phyloP scores from a whole-genome alignment of 2,888 invertebrate species.

The Drosophila parthenogenetica region DNA sequence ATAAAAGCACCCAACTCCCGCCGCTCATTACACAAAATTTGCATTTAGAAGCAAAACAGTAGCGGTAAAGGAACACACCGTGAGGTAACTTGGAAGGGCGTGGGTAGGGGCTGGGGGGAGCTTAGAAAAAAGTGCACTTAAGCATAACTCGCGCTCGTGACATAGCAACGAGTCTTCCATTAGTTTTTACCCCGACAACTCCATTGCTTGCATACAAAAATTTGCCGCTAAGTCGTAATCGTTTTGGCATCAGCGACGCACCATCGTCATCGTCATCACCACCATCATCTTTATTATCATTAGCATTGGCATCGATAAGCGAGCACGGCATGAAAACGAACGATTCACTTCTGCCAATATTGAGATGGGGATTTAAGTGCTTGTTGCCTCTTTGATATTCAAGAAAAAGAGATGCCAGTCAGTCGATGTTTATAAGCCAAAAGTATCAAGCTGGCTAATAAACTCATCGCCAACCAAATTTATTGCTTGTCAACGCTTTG shows the following conservation, averaged over 20 bases:
- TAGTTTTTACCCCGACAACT: conserved; percentile 46
- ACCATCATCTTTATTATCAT: conserved; percentile 27
- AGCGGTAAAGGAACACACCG: background rate
- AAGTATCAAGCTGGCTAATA: conserved; percentile 59
- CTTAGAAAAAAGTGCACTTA: conserved; percentile 76
- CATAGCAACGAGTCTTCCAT: conserved; percentile 69
- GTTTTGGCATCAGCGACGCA: conserved; percentile 45
- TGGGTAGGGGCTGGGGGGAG: background rate
- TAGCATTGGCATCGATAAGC: conserved; percentile 47
- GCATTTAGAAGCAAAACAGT: conserved; percentile 64
- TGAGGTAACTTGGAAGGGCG: no score
- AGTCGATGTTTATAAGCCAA: conserved; percentile 57
- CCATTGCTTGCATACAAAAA: conserved; percentile 66
- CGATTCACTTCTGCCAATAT: conserved; percentile 30
- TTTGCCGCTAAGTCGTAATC: conserved; percentile 46
- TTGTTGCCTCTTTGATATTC: conserved; percentile 22
- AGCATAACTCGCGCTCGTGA: conserved; percentile 73
- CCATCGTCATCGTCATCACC: conserved; percentile 47
- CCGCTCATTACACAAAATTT: conserved; percentile 75
- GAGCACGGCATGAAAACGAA: conserved; percentile 23
- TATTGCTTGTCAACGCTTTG: conserved; percentile 53
- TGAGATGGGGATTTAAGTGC: conserved; percentile 63
- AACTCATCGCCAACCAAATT: conserved; percentile 63
- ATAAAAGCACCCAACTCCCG: conserved; percentile 39
- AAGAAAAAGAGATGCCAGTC: conserved; percentile 9